phyloP scores from a whole-genome alignment of 53 echinoderm and acorn worm genomes.

The Antedon mediterranea region DNA sequence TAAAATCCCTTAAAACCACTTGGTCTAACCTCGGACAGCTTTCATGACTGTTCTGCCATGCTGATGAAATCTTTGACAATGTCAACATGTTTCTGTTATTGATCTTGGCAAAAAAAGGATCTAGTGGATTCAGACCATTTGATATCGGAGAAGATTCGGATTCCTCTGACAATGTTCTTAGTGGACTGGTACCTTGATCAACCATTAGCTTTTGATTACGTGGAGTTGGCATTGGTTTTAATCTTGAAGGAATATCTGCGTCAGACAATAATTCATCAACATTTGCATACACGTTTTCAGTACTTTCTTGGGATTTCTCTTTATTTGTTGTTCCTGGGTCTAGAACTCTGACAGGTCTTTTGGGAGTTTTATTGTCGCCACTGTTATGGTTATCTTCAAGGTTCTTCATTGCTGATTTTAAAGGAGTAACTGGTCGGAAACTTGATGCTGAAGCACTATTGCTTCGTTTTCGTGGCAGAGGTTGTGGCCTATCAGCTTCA shows the following conservation, averaged over 20 bases:
- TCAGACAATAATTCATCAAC: not conserved
- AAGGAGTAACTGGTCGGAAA: slow-evolving; percentile 12
- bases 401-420: slow-evolving; percentile 70
- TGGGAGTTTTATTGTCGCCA: slow-evolving; percentile 30
- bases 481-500: not conserved
- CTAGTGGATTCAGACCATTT: not conserved
- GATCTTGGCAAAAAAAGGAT: not conserved
- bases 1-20: slow-evolving; percentile 14
- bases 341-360: slow-evolving; percentile 70
- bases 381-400: slow-evolving; percentile 16
- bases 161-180: not conserved
- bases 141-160: not conserved
- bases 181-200: not conserved
- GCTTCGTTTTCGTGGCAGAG: not conserved
- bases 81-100: not conserved
- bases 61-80: not conserved
- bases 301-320: not conserved
- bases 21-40: not conserved
- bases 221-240: slow-evolving; percentile 2
- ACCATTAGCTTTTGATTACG: not conserved
- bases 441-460: not conserved
- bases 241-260: not conserved
- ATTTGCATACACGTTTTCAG: not conserved
- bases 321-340: slow-evolving; percentile 13
- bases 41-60: not conserved